phyloP scores from a whole-genome alignment of 2,797 vertebrate genomes.

The Etheostoma nigrum region DNA sequence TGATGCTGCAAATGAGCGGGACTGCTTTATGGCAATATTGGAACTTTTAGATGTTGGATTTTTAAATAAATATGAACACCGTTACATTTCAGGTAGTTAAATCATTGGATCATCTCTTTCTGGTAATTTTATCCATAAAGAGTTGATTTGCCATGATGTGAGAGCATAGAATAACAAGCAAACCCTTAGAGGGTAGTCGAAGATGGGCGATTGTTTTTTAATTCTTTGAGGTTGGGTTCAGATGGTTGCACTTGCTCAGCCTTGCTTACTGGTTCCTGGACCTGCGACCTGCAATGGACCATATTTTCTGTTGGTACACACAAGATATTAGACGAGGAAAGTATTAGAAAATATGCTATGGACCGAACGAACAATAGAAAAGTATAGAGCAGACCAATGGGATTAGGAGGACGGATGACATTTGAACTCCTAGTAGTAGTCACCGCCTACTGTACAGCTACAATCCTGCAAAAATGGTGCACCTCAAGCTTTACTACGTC shows the following conservation, averaged over 20 bases:
- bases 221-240: neutral
- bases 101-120: neutral
- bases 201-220: neutral
- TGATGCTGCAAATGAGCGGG: neutral
- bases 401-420: neutral
- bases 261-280: neutral
- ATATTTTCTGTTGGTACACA: neutral
- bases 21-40: neutral
- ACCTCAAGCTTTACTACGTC: slow-evolving; percentile 1
- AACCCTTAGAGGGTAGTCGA: neutral
- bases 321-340: slow-evolving; percentile 13
- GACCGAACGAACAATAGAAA: neutral
- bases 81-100: neutral
- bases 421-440: neutral
- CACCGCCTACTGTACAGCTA: neutral
- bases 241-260: neutral
- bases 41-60: neutral
- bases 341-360: neutral
- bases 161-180: neutral
- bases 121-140: neutral
- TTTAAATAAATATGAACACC: neutral
- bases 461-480: slow-evolving; percentile 1
- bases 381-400: neutral
- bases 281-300: too few relatives aligned
- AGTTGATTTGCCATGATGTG: neutral